Conservation (phyloP, 2,888 invertebrate genomes). For the Amiota communis region DNA sequence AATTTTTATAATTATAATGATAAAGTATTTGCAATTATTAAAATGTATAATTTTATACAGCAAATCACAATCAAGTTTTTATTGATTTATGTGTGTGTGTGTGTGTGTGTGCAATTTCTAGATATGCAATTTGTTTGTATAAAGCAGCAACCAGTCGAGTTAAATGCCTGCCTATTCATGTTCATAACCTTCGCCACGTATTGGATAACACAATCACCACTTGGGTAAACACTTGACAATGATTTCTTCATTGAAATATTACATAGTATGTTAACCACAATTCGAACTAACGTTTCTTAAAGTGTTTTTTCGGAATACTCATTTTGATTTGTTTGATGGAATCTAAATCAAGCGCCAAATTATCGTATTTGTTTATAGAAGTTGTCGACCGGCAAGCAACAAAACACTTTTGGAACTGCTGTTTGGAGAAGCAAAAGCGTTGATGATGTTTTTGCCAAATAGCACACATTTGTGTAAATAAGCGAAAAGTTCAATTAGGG, state of each 20-base stretch:
- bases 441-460: too few species aligned
- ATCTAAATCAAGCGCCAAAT: background rate
- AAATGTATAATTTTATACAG: too few species aligned
- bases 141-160: background rate
- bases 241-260: constrained; percentile 7
- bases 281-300: constrained; percentile 52
- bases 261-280: background rate
- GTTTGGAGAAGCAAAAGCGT: background rate
- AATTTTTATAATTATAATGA: background rate
- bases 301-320: constrained; percentile 54
- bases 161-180: too few species aligned
- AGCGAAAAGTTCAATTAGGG: too few species aligned
- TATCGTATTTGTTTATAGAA: background rate
- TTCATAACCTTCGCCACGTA: constrained; percentile 2
- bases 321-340: constrained; percentile 32
- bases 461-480: too few species aligned
- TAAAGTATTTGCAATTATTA: too few species aligned
- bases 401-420: background rate
- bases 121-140: too few species aligned
- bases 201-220: constrained; percentile 6
- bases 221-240: background rate
- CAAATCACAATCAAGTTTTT: too few species aligned
- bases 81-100: too few species aligned
- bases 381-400: background rate
- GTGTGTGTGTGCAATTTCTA: too few species aligned